Evolutionary conservation across 2,888 invertebrate genomes (phyloP).

Genomic region (Cantharis flavilabris): DNA sequence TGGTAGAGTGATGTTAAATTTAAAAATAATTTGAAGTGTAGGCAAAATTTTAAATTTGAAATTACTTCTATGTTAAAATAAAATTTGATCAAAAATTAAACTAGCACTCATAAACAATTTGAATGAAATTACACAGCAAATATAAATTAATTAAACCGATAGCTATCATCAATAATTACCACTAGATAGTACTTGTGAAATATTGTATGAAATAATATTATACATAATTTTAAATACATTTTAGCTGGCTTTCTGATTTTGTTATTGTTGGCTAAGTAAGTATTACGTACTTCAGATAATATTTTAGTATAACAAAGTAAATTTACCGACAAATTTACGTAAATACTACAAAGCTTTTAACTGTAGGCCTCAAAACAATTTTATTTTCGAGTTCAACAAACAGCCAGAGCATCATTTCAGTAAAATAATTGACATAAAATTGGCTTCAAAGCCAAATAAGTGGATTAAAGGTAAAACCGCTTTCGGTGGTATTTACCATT

Average conservation of each 20-base stretch:
- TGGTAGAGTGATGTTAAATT: not conserved
- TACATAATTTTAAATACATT: not conserved
- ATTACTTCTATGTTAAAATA: too few relatives aligned
- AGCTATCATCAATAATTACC: not conserved
- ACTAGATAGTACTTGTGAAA: not conserved
- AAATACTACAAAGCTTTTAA: not conserved
- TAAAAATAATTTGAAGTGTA: not conserved
- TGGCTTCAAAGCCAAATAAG: not conserved
- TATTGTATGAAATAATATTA: not conserved
- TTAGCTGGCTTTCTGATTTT: not conserved
- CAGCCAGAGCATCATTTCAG: not conserved
- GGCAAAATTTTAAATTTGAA: too few relatives aligned
- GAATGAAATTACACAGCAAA: too few relatives aligned
- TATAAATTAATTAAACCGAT: not conserved
- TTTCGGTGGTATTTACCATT: not conserved
- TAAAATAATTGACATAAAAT: not conserved
- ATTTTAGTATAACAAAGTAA: not conserved
- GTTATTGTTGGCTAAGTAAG: not conserved
- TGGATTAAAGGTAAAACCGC: not conserved
- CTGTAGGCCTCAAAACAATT: not conserved
- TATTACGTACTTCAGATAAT: not conserved
- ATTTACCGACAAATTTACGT: not conserved
- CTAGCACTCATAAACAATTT: too few relatives aligned
- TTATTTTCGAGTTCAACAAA: not conserved
- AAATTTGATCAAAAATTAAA: too few relatives aligned